phyloP scores from a whole-genome alignment of 2,113 vertebrate species.

The Cyrtonyx montezumae region DNA sequence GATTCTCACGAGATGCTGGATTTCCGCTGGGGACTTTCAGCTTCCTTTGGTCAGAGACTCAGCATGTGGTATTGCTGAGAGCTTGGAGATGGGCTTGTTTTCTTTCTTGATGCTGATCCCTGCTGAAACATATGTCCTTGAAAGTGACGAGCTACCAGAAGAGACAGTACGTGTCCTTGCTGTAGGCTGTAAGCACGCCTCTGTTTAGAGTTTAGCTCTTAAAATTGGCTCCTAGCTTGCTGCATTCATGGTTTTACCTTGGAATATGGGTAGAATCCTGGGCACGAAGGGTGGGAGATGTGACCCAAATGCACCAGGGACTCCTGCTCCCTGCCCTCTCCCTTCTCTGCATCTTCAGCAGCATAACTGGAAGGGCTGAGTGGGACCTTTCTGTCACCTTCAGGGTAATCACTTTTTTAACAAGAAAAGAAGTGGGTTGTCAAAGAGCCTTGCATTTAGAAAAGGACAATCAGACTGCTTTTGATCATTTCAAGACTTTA shows the following conservation, averaged over 20 bases:
- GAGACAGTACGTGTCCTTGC: background rate
- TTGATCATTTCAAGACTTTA: background rate
- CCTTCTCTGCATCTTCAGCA: background rate
- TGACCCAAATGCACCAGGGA: background rate
- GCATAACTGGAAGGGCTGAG: background rate
- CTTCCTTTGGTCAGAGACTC: background rate
- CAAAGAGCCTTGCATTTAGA: background rate
- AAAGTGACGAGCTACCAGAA: background rate
- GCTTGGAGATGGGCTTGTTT: background rate
- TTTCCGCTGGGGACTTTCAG: background rate
- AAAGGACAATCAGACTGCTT: background rate
- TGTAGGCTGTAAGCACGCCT: background rate
- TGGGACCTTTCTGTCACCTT: background rate
- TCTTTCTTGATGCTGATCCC: background rate
- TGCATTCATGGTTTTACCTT: background rate
- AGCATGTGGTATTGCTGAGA: background rate
- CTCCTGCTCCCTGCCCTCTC: background rate
- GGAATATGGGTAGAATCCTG: background rate
- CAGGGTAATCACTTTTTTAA: background rate
- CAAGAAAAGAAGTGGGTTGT: background rate
- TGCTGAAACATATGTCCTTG: background rate
- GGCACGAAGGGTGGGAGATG: background rate
- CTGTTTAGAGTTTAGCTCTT: background rate
- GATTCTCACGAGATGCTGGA: background rate
- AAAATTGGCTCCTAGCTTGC: background rate